These are phyloP conservation scores for Ceratina calcarata DNA, from an alignment of 1,140 invertebrate genomes.

Conservation along the genomic window DNA sequence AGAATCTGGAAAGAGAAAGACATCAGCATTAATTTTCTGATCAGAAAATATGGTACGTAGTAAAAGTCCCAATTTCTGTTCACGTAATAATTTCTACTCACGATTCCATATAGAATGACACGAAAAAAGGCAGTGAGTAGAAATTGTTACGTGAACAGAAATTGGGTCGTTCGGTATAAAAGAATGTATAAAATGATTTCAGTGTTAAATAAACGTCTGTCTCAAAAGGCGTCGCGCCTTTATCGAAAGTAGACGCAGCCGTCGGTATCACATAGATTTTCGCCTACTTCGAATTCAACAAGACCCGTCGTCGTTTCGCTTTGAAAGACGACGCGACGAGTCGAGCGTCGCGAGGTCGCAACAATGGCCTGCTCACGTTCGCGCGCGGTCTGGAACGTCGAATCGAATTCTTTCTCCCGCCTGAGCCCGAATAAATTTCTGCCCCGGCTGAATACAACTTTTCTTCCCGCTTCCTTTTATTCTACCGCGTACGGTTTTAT, in stretches of 20 bases:
- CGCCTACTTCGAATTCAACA: slow-evolving; percentile 20
- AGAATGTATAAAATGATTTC: too few relatives aligned
- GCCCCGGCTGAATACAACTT: not conserved
- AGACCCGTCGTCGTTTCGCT: slow-evolving; percentile 9
- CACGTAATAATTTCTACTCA: too few relatives aligned
- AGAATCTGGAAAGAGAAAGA: slow-evolving; percentile 2
- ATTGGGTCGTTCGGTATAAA: too few relatives aligned
- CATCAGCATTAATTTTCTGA: not conserved
- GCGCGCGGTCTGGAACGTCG: not conserved
- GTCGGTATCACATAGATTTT: slow-evolving; percentile 1
- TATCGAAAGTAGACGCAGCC: not conserved
- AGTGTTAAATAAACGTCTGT: too few relatives aligned
- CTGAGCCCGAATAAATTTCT: not conserved
- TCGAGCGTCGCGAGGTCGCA: not conserved
- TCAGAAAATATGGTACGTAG: too few relatives aligned
- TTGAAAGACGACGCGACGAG: not conserved
- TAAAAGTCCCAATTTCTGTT: too few relatives aligned
- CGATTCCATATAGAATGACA: too few relatives aligned
- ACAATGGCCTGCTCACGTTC: not conserved
- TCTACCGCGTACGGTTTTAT: too few relatives aligned
- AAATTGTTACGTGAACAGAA: too few relatives aligned
- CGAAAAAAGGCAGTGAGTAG: too few relatives aligned
- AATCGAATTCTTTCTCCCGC: not conserved
- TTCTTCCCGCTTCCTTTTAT: too few relatives aligned
- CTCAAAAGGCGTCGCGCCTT: not conserved